A percentile compares a stretch with the other conserved stretches of the same genome.
Conservation (phyloP, 1,140 invertebrate species). For the Holotrichia oblita region DNA sequence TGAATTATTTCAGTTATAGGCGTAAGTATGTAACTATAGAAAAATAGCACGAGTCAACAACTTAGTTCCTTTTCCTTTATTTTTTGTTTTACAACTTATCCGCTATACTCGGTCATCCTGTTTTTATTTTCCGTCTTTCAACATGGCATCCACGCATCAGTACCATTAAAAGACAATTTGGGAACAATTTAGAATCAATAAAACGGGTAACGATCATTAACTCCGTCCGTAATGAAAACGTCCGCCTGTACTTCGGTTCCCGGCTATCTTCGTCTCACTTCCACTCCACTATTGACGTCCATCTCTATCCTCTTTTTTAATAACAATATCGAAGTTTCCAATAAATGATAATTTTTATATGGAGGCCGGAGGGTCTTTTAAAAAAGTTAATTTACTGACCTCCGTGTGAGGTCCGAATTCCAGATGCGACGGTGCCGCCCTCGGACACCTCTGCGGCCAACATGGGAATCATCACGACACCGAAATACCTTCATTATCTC, state of each 20-base stretch:
- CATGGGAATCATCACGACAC: constrained; percentile 39
- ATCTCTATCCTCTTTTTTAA: constrained; percentile 29
- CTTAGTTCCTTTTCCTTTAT: too few relatives aligned
- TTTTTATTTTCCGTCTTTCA: too few relatives aligned
- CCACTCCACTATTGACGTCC: background rate
- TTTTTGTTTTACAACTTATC: too few relatives aligned
- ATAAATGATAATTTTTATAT: constrained; percentile 43
- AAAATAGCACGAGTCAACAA: too few relatives aligned
- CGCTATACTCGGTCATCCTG: too few relatives aligned
- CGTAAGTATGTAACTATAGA: too few relatives aligned
- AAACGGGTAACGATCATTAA: constrained; percentile 37
- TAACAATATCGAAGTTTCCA: constrained; percentile 40
- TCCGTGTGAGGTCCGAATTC: constrained; percentile 49
- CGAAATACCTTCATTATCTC: constrained; percentile 42
- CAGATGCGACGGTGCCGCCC: constrained; percentile 47
- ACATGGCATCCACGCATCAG: too few relatives aligned
- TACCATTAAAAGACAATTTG: constrained; percentile 38
- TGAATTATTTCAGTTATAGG: too few relatives aligned
- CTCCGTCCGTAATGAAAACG: constrained; percentile 35
- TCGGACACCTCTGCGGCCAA: constrained; percentile 42
- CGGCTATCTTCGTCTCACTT: background rate
- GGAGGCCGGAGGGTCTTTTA: constrained; percentile 42
- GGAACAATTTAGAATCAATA: constrained; percentile 39
- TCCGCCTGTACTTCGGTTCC: background rate
- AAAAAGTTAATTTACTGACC: constrained; percentile 48